phyloP scores from a whole-genome alignment of 2,797 vertebrate genomes.

The Balearica regulorum region DNA sequence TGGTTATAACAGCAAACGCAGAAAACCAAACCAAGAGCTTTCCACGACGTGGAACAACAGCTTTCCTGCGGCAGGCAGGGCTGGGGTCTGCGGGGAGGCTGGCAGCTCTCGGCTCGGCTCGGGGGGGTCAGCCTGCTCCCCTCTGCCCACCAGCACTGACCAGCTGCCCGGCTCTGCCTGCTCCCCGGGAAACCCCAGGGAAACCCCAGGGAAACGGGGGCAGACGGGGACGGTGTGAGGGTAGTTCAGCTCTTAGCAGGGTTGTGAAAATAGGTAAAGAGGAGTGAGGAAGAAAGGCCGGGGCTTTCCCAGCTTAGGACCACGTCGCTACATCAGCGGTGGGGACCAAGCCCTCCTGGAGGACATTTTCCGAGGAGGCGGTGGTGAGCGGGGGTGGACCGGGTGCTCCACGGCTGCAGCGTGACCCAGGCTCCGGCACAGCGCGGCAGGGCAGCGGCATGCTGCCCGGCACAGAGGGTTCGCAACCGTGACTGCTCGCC shows the following conservation, averaged over 20 bases:
- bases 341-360: not conserved
- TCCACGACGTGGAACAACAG: not conserved
- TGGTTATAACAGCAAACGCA: not conserved
- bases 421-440: not conserved
- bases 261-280: not conserved
- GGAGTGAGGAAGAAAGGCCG: not conserved
- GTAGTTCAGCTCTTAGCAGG: not conserved
- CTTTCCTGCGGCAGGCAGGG: not conserved
- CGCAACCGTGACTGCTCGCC: accelerated
- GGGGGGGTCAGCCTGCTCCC: not conserved
- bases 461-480: accelerated
- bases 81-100: not conserved
- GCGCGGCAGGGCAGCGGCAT: not conserved
- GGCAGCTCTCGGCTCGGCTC: not conserved
- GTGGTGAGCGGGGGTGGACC: accelerated
- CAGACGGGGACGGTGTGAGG: not conserved
- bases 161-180: not conserved
- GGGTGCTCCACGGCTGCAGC: accelerated
- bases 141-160: not conserved
- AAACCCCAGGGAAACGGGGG: not conserved
- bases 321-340: accelerated
- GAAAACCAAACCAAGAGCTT: not conserved
- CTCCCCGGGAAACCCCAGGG: not conserved
- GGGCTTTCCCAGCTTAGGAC: not conserved
- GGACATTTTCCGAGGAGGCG: not conserved